A percentile compares a stretch with the other conserved stretches of the same genome.
Evolutionary conservation across 2,797 vertebrate genomes (phyloP).

Genomic region (Selene dorsalis): DNA sequence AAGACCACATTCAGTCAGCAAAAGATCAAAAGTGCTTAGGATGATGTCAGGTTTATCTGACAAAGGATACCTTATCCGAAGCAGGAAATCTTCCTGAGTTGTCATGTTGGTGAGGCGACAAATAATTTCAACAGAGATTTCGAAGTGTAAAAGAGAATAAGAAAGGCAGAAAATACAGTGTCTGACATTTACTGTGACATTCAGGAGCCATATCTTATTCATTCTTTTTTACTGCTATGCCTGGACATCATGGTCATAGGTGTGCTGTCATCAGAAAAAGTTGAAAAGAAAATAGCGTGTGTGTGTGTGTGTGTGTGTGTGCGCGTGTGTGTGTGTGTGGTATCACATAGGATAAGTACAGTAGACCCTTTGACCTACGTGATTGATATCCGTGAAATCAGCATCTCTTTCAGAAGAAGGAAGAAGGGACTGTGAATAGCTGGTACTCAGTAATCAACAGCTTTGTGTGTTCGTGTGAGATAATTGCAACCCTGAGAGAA

Average conservation of each 20-base stretch:
- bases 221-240: slow-evolving; percentile 13
- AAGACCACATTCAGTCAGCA: slow-evolving; percentile 35
- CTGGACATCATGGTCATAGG: slow-evolving; percentile 9
- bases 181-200: slow-evolving; percentile 62
- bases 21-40: slow-evolving; percentile 13
- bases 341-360: slow-evolving; percentile 24
- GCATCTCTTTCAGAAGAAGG: slow-evolving; percentile 71
- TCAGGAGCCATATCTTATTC: slow-evolving; percentile 28
- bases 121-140: slow-evolving; percentile 33
- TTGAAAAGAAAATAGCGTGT: neutral
- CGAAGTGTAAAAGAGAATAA: slow-evolving; percentile 23
- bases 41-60: slow-evolving; percentile 28
- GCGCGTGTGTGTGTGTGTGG: slow-evolving; percentile 1
- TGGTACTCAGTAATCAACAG: slow-evolving; percentile 79
- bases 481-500: slow-evolving; percentile 69
- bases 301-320: slow-evolving; percentile 10
- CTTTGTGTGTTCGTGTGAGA: slow-evolving; percentile 72
- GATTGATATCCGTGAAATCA: slow-evolving; percentile 81
- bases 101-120: slow-evolving; percentile 1
- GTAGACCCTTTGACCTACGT: slow-evolving; percentile 45
- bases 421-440: slow-evolving; percentile 71
- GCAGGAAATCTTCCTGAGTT: slow-evolving; percentile 5
- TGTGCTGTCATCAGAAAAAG: slow-evolving; percentile 24
- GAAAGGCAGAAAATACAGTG: slow-evolving; percentile 11
- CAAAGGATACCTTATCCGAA: neutral